A percentile compares a stretch with the other conserved stretches of the same genome.
Evolutionary conservation across 2,113 vertebrate genomes (phyloP).

Genomic region (Terrapene triunguis): DNA sequence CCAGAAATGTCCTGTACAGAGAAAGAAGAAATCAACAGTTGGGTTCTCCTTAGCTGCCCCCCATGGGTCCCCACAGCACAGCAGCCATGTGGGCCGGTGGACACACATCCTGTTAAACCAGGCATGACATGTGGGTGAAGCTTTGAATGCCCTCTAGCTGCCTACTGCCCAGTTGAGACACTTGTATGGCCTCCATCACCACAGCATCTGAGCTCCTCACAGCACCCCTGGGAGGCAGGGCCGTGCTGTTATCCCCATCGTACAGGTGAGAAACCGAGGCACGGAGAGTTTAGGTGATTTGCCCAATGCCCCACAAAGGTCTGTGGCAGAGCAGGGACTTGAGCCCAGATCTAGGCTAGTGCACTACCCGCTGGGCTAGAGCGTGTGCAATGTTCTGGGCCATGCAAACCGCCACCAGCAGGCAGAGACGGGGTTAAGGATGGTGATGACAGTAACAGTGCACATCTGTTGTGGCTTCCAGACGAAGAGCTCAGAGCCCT

Average conservation of each 20-base stretch:
- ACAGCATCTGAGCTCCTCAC: background rate
- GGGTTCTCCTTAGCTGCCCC: background rate
- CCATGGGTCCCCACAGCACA: background rate
- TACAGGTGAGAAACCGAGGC: background rate
- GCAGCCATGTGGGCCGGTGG: background rate
- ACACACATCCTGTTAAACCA: background rate
- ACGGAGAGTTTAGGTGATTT: background rate
- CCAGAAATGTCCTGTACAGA: slow-evolving; percentile 93
- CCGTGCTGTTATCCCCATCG: background rate
- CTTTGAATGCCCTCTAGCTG: background rate
- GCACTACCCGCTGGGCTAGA: background rate
- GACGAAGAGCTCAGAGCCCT: too few relatives aligned
- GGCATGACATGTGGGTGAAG: background rate
- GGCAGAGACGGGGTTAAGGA: too few relatives aligned
- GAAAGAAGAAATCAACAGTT: background rate
- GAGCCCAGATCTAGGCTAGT: background rate
- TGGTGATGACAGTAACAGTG: too few relatives aligned
- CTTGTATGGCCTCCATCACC: too few relatives aligned
- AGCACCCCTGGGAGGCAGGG: background rate
- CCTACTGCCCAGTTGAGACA: background rate
- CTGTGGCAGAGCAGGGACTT: background rate
- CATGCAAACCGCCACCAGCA: too few relatives aligned
- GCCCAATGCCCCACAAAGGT: background rate
- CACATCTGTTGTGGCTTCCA: too few relatives aligned
- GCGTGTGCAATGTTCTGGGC: background rate